Percentiles rank a stretch among this genome's conserved stretches.
These are phyloP conservation scores for Ceratoteleas bidentatus DNA, from an alignment of 1,140 invertebrate genomes.

Conservation along the genomic window DNA sequence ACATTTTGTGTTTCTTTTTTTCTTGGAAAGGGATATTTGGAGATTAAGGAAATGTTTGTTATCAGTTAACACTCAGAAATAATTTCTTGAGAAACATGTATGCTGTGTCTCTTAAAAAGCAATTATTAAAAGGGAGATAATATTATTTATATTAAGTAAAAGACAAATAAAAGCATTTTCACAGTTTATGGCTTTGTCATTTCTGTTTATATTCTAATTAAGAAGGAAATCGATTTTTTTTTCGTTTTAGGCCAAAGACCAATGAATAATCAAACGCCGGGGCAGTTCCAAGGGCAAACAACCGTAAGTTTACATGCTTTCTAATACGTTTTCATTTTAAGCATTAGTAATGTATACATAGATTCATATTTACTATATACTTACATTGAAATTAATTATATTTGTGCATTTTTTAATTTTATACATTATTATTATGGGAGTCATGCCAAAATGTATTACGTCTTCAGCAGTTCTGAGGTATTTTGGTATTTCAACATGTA, in stretches of 20 bases:
- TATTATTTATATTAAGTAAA: too few species aligned
- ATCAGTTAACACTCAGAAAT: too few species aligned
- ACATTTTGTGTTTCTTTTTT: too few species aligned
- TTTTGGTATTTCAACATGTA: too few species aligned
- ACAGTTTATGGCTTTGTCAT: conserved; percentile 1
- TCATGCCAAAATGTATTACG: too few species aligned
- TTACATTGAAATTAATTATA: conserved; percentile 1
- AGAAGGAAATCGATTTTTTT: not conserved
- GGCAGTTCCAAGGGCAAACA: conserved; percentile 50
- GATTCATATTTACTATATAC: not conserved
- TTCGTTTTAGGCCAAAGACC: conserved; percentile 32
- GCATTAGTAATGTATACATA: not conserved
- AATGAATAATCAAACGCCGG: conserved; percentile 33
- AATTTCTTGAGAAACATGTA: too few species aligned
- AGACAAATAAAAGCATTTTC: not conserved
- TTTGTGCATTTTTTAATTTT: not conserved
- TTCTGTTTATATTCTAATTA: not conserved
- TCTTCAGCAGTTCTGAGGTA: too few species aligned
- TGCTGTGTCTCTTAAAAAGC: too few species aligned
- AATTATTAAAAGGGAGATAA: too few species aligned
- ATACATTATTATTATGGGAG: too few species aligned
- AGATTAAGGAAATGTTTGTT: too few species aligned
- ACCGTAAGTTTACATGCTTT: conserved; percentile 54
- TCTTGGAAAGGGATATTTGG: too few species aligned
- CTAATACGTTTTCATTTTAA: not conserved